Evolutionary conservation across 2,113 vertebrate genomes (phyloP), one percentile per base, ranked within the genome.

Genomic region (Aleadryas rufinucha): DNA sequence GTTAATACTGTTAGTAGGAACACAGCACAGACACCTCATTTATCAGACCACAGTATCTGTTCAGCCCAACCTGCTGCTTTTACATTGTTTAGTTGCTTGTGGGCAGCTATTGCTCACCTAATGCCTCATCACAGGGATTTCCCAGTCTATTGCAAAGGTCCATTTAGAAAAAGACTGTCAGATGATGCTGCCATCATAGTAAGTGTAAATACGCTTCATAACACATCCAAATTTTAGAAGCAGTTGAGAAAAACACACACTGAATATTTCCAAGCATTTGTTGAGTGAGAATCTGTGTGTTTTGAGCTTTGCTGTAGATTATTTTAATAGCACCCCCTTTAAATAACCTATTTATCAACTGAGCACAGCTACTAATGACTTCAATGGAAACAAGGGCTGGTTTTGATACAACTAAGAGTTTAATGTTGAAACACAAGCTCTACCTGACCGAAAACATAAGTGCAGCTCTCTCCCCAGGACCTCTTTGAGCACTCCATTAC

Each of bases 181-280:
- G 50, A 74, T 69, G 31, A 65, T 57, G 33, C 30, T 52, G 31
- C 16, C 7, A 11, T 56, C 37, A 39, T 17, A 37, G 16, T 61
- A 22, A 70, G 6, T 21, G 21, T 26, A 90, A 90, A 65, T 27
- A 45, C n/a, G 19, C 18, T 71, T 71, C 6, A 3, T 35, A 41
- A 83, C 13, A 45, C 31, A 74, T 76, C 18, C 44, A 65, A 35
- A 57, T 68, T 76, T 90, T 79, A 21, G 50, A 83, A 66, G 31
- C 47, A 69, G 35, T 53, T 50, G 9, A 39, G 59, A 65, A 85
- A 88, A 93, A 30, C 17, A 60, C 15, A 23, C 42, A 17, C 41
- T 47, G 59, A 87, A 66, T 60, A 63, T 68, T 94, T 90, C 65
- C 61, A 70, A 54, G 50, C 35, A 59, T 79, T 90, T 83, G 12